phyloP scores from a whole-genome alignment of 2,113 vertebrate genomes.

The Solea senegalensis region DNA sequence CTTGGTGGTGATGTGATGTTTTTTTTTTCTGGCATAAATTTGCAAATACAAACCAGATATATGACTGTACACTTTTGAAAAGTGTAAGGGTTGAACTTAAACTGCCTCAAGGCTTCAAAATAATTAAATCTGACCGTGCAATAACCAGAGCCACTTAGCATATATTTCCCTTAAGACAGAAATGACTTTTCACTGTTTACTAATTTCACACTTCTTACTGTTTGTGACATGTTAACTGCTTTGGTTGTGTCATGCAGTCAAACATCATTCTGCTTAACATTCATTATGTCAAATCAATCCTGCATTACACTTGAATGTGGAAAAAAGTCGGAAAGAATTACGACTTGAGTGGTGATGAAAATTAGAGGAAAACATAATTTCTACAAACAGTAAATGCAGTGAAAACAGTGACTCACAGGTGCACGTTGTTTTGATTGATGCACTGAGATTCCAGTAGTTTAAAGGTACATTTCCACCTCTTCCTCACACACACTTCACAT shows the following conservation, averaged over 20 bases:
- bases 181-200: constrained; percentile 13
- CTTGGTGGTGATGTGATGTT: constrained; percentile 11
- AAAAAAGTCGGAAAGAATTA: constrained; percentile 8
- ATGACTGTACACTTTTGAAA: background rate
- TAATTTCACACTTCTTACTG: background rate
- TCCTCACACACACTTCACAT: too few species aligned
- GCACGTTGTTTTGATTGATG: background rate
- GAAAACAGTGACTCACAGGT: background rate
- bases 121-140: background rate
- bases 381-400: background rate
- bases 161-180: background rate
- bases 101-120: background rate
- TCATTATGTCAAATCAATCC: constrained; percentile 1
- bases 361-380: background rate
- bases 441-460: background rate
- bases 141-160: background rate
- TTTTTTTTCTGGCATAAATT: constrained; percentile 5
- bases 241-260: background rate
- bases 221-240: too few species aligned
- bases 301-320: background rate
- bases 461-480: background rate
- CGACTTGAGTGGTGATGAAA: background rate
- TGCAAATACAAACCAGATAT: background rate
- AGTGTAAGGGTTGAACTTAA: background rate
- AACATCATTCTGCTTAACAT: background rate